Conservation (phyloP, 2,113 vertebrate species). For the Proteles cristata region DNA sequence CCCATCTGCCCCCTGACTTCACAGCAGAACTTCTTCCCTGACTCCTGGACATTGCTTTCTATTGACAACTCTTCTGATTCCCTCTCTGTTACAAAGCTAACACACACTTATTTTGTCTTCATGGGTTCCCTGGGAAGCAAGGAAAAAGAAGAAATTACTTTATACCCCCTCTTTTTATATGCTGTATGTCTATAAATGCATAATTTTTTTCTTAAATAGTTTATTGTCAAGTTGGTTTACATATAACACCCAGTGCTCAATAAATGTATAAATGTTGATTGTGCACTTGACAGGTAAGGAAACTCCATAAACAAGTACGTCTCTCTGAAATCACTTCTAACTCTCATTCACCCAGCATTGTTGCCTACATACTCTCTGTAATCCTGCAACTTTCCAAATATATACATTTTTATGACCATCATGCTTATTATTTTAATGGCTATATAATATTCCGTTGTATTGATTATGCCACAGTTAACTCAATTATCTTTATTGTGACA, state of each 20-base stretch:
- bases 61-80: constrained; percentile 37
- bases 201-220: background rate
- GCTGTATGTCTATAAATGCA: background rate
- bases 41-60: constrained; percentile 21
- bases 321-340: background rate
- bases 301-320: background rate
- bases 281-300: background rate
- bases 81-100: constrained; percentile 32
- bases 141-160: constrained; percentile 27
- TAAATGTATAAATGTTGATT: constrained; percentile 21
- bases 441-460: background rate
- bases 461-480: background rate
- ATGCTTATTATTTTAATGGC: background rate
- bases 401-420: background rate
- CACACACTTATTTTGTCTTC: constrained; percentile 23
- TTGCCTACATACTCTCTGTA: background rate
- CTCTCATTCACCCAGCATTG: background rate
- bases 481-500: background rate
- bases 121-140: constrained; percentile 22
- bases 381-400: background rate
- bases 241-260: too few species aligned
- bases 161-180: background rate
- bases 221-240: too few species aligned
- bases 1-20: background rate
- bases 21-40: background rate